These are phyloP conservation scores for Poecilus cupreus DNA, from an alignment of 2,888 invertebrate species.

Conservation along the genomic window DNA sequence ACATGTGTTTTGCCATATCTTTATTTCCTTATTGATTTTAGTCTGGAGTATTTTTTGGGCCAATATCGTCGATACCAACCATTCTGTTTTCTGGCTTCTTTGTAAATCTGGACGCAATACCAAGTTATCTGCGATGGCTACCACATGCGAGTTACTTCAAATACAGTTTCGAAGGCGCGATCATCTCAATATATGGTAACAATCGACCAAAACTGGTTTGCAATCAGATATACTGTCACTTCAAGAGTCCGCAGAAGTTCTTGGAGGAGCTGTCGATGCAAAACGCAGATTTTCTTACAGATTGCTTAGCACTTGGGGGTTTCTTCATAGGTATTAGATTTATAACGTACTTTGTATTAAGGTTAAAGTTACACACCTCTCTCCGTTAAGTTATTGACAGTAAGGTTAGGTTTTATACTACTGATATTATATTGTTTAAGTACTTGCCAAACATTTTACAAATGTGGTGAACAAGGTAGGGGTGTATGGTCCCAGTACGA, in stretches of 20 bases:
- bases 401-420: constrained; percentile 27
- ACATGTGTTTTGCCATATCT: no score
- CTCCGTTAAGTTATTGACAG: constrained; percentile 33
- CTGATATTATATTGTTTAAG: constrained; percentile 38
- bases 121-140: constrained; percentile 90
- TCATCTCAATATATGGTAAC: constrained; percentile 93
- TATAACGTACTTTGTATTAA: constrained; percentile 87
- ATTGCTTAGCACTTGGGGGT: constrained; percentile 86
- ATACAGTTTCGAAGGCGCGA: constrained; percentile 94
- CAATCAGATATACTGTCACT: constrained; percentile 88
- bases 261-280: constrained; percentile 91
- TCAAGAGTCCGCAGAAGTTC: constrained; percentile 86
- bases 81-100: constrained; percentile 96
- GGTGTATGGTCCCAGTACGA: constrained; percentile 46
- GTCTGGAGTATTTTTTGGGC: constrained; percentile 86
- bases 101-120: constrained; percentile 93
- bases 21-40: constrained; percentile 63
- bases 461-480: constrained; percentile 54
- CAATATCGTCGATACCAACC: constrained; percentile 93
- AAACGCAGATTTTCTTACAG: constrained; percentile 77
- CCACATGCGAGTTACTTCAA: constrained; percentile 93
- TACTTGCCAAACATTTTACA: constrained; percentile 57
- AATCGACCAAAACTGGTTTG: constrained; percentile 88
- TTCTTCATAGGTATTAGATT: constrained; percentile 87
- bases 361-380: constrained; percentile 81